These are phyloP conservation scores for Aphidius gifuensis DNA, from an alignment of 1,140 invertebrate genomes.

Conservation along the genomic window DNA sequence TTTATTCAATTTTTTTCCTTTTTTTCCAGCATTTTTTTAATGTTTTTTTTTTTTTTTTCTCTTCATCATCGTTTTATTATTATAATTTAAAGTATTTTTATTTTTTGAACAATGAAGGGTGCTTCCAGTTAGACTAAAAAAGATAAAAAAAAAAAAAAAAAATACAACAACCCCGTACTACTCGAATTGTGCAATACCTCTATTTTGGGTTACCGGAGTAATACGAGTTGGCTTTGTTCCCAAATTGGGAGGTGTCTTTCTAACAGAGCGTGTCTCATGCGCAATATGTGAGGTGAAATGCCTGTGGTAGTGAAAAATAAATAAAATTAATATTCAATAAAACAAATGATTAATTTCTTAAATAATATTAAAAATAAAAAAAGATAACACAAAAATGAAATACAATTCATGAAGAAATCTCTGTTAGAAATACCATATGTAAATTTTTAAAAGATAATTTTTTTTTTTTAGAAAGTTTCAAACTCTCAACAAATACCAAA, in stretches of 20 bases:
- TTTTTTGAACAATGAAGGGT: constrained; percentile 3
- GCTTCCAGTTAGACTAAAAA: not conserved
- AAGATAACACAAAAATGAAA: not conserved
- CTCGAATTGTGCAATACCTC: constrained; percentile 34
- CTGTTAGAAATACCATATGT: too few species aligned
- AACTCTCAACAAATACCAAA: too few species aligned
- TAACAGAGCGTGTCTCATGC: constrained; percentile 17
- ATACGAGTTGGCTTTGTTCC: constrained; percentile 36
- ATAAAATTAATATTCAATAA: not conserved
- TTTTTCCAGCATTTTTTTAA: too few species aligned
- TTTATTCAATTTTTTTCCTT: too few species aligned
- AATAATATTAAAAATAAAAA: not conserved
- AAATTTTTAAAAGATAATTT: too few species aligned
- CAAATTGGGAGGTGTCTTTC: constrained; percentile 30
- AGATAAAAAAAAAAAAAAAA: constrained; percentile 9
- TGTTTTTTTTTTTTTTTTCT: too few species aligned
- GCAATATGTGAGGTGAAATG: constrained; percentile 21
- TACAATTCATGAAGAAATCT: not conserved
- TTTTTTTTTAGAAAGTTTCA: too few species aligned
- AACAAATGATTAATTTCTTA: too few species aligned
- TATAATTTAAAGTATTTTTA: not conserved
- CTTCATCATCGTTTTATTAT: too few species aligned
- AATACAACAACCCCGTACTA: constrained; percentile 11
- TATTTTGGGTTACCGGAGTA: constrained; percentile 34
- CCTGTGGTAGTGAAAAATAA: constrained; percentile 1